Evolutionary conservation across 1,140 invertebrate genomes (phyloP).

Genomic region (Diploscapter pachys): DNA sequence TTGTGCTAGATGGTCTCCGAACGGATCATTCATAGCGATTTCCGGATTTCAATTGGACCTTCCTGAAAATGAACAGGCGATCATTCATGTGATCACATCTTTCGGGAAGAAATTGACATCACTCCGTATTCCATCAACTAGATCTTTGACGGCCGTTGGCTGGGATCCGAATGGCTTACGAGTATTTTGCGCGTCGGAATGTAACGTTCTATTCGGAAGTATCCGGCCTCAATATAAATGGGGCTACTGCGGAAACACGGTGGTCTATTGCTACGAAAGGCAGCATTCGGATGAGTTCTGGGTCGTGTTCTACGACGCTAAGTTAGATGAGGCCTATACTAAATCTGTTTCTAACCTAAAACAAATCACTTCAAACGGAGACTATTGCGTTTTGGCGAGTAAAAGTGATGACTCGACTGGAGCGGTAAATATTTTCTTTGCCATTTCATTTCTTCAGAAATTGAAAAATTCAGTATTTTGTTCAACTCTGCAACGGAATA

Average conservation of each 20-base stretch:
- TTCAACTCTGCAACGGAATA: slow-evolving; percentile 82
- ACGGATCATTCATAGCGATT: slow-evolving; percentile 80
- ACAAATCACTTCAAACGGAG: slow-evolving; percentile 70
- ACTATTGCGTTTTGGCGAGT: slow-evolving; percentile 75
- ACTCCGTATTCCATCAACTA: slow-evolving; percentile 79
- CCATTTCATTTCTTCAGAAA: background rate
- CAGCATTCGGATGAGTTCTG: slow-evolving; percentile 69
- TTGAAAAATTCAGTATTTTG: slow-evolving; percentile 66
- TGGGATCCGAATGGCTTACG: slow-evolving; percentile 89
- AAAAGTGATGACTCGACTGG: slow-evolving; percentile 39
- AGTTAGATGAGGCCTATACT: slow-evolving; percentile 75
- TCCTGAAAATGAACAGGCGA: slow-evolving; percentile 20
- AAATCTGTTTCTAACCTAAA: slow-evolving; percentile 72
- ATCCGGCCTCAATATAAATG: slow-evolving; percentile 89
- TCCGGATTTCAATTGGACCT: slow-evolving; percentile 69
- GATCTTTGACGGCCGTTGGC: slow-evolving; percentile 72
- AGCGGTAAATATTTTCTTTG: slow-evolving; percentile 50
- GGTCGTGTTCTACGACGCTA: slow-evolving; percentile 88
- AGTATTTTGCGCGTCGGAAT: slow-evolving; percentile 86
- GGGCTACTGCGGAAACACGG: slow-evolving; percentile 85
- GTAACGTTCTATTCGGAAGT: slow-evolving; percentile 94
- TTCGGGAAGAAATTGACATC: slow-evolving; percentile 71
- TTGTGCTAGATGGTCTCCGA: slow-evolving; percentile 84
- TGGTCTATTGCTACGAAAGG: slow-evolving; percentile 74
- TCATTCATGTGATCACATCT: background rate